phyloP scores from a whole-genome alignment of 2,888 invertebrate genomes.

The Leptinotarsa tumamoca region DNA sequence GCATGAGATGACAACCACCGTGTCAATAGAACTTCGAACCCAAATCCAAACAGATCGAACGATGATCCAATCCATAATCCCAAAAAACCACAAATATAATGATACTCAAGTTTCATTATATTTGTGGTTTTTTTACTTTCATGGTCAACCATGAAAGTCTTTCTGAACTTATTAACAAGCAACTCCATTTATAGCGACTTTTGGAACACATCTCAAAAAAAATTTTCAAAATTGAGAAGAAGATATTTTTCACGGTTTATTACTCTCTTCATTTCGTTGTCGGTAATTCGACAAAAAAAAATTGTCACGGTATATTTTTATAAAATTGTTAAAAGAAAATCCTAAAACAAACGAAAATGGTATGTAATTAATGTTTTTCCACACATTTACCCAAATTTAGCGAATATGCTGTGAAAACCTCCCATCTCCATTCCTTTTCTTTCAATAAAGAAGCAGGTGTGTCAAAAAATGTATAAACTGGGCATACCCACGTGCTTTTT shows the following conservation, averaged over 20 bases:
- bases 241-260: neutral
- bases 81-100: too few species aligned
- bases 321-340: constrained; percentile 18
- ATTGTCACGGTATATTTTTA: constrained; percentile 23
- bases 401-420: neutral
- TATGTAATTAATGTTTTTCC: constrained; percentile 26
- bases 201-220: too few species aligned
- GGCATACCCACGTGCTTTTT: constrained; percentile 53
- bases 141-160: too few species aligned
- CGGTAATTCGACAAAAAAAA: constrained; percentile 1
- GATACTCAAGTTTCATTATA: too few species aligned
- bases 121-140: too few species aligned
- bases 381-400: neutral
- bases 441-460: constrained; percentile 52
- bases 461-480: constrained; percentile 47
- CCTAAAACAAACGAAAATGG: constrained; percentile 29
- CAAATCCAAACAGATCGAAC: too few species aligned
- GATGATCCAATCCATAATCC: too few species aligned
- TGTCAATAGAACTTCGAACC: too few species aligned
- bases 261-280: constrained; percentile 13
- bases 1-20: too few species aligned
- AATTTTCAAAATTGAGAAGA: too few species aligned
- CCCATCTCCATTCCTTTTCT: neutral
- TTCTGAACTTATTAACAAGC: too few species aligned
- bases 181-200: too few species aligned